A percentile compares a stretch with the other conserved stretches of the same genome.
Conservation (phyloP, 2,113 vertebrate species). For the Canis aureus region DNA sequence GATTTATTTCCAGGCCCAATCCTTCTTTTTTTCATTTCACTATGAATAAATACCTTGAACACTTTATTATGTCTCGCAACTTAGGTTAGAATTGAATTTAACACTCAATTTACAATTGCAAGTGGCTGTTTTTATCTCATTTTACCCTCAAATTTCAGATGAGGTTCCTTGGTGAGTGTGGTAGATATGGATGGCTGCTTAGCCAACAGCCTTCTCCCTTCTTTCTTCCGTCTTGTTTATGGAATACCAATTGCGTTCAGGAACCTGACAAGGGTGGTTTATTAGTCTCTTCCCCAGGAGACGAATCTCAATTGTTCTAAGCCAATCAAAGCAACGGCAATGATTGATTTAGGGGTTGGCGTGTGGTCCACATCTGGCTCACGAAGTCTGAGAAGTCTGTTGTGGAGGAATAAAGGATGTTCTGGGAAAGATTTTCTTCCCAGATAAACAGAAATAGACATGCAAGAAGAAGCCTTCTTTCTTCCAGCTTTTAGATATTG, state of each 20-base stretch:
- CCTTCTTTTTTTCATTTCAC: not conserved
- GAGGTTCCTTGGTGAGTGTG: not conserved
- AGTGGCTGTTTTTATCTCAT: not conserved
- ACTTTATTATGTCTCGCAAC: not conserved
- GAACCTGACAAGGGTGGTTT: not conserved
- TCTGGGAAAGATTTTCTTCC: not conserved
- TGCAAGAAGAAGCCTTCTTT: not conserved
- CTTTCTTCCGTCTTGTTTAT: not conserved
- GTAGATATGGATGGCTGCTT: not conserved
- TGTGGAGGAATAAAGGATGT: not conserved
- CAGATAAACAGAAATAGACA: not conserved
- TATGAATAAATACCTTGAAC: not conserved
- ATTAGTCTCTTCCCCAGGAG: not conserved
- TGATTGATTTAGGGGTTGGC: not conserved
- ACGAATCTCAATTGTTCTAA: not conserved
- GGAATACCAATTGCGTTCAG: not conserved
- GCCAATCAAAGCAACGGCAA: not conserved
- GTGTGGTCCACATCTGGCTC: not conserved
- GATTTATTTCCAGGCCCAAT: not conserved
- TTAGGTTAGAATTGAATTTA: slow-evolving; percentile 33
- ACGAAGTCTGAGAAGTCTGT: not conserved
- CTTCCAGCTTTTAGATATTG: not conserved
- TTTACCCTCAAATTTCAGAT: not conserved
- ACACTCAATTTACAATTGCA: slow-evolving; percentile 14
- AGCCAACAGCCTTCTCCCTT: not conserved